Evolutionary conservation across 2,113 vertebrate species (phyloP).

Genomic region (Poeciliopsis prolifica): DNA sequence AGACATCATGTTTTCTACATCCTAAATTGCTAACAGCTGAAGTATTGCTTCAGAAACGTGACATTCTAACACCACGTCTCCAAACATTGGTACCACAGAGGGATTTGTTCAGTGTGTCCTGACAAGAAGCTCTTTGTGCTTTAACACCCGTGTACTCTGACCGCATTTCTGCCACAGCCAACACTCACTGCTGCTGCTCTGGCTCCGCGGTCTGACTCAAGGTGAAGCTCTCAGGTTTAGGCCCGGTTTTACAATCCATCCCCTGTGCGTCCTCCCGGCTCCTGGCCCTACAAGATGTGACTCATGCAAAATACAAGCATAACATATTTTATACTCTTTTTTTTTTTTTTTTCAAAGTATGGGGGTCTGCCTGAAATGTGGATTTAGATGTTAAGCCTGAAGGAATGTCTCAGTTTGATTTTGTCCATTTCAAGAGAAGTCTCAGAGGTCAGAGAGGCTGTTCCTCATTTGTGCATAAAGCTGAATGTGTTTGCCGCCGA

Average conservation of each 20-base stretch:
- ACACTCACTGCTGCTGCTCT: slow-evolving; percentile 31
- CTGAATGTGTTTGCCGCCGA: slow-evolving; percentile 50
- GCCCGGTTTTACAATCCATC: slow-evolving; percentile 65
- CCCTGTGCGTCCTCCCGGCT: slow-evolving; percentile 61
- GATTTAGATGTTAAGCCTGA: neutral
- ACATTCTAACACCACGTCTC: slow-evolving; percentile 7
- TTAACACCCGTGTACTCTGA: slow-evolving; percentile 29
- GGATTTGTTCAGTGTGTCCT: slow-evolving; percentile 38
- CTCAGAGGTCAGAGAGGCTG: slow-evolving; percentile 40
- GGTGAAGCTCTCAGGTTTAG: slow-evolving; percentile 64
- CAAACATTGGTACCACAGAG: slow-evolving; percentile 1
- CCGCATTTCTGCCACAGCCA: slow-evolving; percentile 23
- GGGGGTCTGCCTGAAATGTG: neutral
- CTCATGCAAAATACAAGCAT: slow-evolving; percentile 20
- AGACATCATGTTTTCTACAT: neutral
- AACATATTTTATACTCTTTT: too few relatives aligned
- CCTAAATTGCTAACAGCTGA: neutral
- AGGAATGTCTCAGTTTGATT: neutral
- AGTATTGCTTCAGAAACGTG: neutral
- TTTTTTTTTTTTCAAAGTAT: too few relatives aligned
- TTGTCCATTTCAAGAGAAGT: neutral
- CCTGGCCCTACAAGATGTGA: slow-evolving; percentile 40
- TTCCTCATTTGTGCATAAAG: slow-evolving; percentile 44
- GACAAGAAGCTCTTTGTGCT: slow-evolving; percentile 40
- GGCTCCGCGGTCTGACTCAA: slow-evolving; percentile 52